phyloP scores from a whole-genome alignment of 2,797 vertebrate genomes.

The Sparus aurata region DNA sequence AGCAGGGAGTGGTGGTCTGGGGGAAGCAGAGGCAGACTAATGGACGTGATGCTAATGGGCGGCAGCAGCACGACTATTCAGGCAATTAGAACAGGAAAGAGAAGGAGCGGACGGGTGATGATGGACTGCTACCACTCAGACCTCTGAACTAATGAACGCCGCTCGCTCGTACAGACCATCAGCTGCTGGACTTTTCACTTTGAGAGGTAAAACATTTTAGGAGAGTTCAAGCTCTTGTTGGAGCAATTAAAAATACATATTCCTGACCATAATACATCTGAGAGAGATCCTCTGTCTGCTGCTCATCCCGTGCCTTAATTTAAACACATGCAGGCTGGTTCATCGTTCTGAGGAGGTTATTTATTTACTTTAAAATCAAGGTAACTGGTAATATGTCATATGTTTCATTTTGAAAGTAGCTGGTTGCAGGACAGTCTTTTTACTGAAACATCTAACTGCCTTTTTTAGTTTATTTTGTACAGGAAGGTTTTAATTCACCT shows the following conservation, averaged over 20 bases:
- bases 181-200: slow-evolving; percentile 13
- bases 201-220: slow-evolving; percentile 37
- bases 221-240: background rate
- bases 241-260: background rate
- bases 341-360: too few species aligned
- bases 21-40: slow-evolving; percentile 74
- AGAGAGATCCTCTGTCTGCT: too few species aligned
- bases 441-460: too few species aligned
- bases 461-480: too few species aligned
- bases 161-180: slow-evolving; percentile 27
- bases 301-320: too few species aligned
- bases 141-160: slow-evolving; percentile 54
- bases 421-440: too few species aligned
- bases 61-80: slow-evolving; percentile 59
- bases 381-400: too few species aligned
- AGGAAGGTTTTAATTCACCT: too few species aligned
- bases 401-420: too few species aligned
- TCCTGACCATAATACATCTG: too few species aligned
- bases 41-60: slow-evolving; percentile 84
- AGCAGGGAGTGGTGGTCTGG: slow-evolving; percentile 77
- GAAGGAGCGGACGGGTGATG: slow-evolving; percentile 62
- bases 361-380: too few species aligned
- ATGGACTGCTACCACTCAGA: slow-evolving; percentile 71
- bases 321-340: too few species aligned
- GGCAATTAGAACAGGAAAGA: slow-evolving; percentile 86